Conservation (phyloP, 2,888 invertebrate species). For the Ametastegia equiseti region DNA sequence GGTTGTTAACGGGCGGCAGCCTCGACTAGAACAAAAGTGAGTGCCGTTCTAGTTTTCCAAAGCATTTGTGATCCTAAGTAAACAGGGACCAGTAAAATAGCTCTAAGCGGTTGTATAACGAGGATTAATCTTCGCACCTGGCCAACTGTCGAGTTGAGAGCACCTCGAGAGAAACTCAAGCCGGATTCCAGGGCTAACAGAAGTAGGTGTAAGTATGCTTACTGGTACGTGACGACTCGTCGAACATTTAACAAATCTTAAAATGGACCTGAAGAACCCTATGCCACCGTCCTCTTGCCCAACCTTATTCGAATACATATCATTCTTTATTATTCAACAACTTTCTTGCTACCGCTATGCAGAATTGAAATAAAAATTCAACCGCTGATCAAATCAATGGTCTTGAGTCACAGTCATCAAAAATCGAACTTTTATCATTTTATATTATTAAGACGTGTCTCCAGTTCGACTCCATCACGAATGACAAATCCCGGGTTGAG, state of each 20-base stretch:
- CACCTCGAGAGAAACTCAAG: conserved; percentile 1
- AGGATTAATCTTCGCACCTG: conserved; percentile 59
- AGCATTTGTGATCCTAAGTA: conserved; percentile 65
- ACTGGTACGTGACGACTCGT: conserved; percentile 21
- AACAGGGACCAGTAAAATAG: conserved; percentile 59
- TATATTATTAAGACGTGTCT: background rate
- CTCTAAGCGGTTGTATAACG: conserved; percentile 58
- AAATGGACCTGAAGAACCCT: background rate
- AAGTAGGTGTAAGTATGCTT: conserved; percentile 18
- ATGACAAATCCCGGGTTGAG: conserved; percentile 32
- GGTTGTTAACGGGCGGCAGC: conserved; percentile 26
- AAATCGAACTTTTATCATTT: background rate
- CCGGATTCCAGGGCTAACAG: conserved; percentile 11
- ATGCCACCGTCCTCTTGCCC: background rate
- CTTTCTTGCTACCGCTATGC: background rate
- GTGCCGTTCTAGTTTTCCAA: conserved; percentile 62
- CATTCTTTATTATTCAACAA: background rate
- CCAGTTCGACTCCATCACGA: conserved; percentile 7
- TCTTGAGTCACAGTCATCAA: background rate
- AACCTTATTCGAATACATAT: background rate
- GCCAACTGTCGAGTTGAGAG: conserved; percentile 50
- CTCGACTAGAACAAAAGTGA: conserved; percentile 63
- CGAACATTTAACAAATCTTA: background rate
- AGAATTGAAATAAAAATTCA: background rate
- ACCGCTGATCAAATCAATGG: background rate